Percentiles rank a stretch among this genome's conserved stretches.
phyloP scores from a whole-genome alignment of 2,888 invertebrate species.

The Desoria tigrina region DNA sequence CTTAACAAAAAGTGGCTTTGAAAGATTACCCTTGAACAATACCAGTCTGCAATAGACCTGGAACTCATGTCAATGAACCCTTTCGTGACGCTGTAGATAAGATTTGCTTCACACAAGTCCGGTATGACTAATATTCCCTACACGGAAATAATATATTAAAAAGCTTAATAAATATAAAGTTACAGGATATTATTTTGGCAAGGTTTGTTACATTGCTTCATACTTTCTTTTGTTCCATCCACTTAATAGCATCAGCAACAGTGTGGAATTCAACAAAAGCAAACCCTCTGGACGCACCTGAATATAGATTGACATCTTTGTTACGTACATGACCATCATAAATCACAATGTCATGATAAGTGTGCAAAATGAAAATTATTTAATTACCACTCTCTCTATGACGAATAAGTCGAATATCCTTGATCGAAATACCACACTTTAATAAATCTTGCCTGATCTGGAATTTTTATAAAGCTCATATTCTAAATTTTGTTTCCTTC shows the following conservation, averaged over 20 bases:
- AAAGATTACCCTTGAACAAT: conserved; percentile 55
- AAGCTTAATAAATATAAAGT: background rate
- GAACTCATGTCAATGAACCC: conserved; percentile 52
- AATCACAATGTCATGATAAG: background rate
- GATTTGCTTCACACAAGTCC: conserved; percentile 70
- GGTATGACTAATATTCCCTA: conserved; percentile 73
- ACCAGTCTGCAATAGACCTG: conserved; percentile 56
- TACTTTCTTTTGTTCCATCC: conserved; percentile 92
- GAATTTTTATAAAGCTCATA: conserved; percentile 4
- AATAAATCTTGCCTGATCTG: conserved; percentile 77
- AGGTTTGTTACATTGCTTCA: too few species aligned
- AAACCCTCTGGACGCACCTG: conserved; percentile 84
- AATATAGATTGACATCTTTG: background rate
- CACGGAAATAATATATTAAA: conserved; percentile 56
- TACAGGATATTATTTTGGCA: background rate
- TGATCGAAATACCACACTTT: conserved; percentile 71
- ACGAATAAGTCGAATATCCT: conserved; percentile 78
- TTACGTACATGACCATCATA: background rate
- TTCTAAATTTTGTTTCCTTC: background rate
- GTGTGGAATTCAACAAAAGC: conserved; percentile 92
- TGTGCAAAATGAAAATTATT: background rate
- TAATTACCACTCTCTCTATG: conserved; percentile 79
- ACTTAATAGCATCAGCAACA: conserved; percentile 80
- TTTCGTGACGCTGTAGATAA: conserved; percentile 75
- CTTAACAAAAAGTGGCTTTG: background rate